Percentiles rank a stretch among this genome's conserved stretches.
These are phyloP conservation scores for Theristicus caerulescens DNA, from an alignment of 2,113 vertebrate species.

Conservation along the genomic window DNA sequence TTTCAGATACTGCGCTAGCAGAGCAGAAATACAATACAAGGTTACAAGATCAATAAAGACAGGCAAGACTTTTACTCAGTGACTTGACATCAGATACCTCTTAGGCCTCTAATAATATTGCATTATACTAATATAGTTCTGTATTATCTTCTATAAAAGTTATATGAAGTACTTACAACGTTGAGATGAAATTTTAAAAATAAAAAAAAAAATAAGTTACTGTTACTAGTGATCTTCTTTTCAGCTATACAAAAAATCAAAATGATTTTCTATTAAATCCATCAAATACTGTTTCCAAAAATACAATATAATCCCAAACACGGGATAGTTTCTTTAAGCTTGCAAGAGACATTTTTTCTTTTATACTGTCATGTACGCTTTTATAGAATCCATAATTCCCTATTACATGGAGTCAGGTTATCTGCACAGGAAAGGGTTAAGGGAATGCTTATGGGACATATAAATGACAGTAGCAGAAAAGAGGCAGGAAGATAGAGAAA, in stretches of 20 bases:
- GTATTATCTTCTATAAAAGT: background rate
- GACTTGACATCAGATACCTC: background rate
- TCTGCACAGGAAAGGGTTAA: background rate
- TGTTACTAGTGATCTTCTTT: background rate
- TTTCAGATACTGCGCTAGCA: background rate
- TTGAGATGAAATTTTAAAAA: background rate
- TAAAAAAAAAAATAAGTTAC: background rate
- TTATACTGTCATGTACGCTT: background rate
- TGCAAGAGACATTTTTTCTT: background rate
- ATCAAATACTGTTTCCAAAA: background rate
- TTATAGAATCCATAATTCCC: background rate
- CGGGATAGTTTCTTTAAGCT: background rate
- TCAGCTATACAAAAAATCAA: background rate
- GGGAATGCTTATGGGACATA: background rate
- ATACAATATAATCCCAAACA: background rate
- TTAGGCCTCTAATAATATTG: background rate
- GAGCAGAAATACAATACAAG: background rate
- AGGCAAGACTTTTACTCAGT: background rate
- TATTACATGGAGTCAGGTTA: background rate
- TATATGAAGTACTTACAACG: background rate
- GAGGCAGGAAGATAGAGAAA: background rate
- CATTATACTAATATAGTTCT: background rate
- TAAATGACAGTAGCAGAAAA: background rate
- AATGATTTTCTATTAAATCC: background rate
- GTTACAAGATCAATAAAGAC: background rate